Base-by-base conservation (phyloP, 1,140 invertebrate species). In the Listronotus oregonensis region DNA sequence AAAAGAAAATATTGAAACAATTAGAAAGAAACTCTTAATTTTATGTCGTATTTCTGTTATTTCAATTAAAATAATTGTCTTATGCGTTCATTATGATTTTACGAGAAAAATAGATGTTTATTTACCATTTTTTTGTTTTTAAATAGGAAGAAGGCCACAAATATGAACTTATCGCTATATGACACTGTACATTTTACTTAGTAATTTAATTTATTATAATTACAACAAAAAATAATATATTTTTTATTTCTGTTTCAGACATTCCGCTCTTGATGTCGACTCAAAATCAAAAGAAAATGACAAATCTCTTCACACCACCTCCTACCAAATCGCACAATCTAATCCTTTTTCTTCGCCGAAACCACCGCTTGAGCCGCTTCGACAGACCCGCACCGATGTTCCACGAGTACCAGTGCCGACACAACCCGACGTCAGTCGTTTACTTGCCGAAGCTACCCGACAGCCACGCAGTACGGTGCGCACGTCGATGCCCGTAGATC, bases 201-300 rank as follows among this genome's bases (percentile, higher is more conserved):
- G n/a, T n/a, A n/a, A n/a, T n/a, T 27, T 27, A 27, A 27, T 27
- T 27, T 1, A 27, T 27, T 27, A 27, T 5, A 27, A 27, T 27
- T 27, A 27, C 21, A 27, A 27, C 5, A 27, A 27, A 27, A 27
- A 27, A 27, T 27, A 27, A 27, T 27, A n/a, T 27, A 27, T 46
- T 46, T n/a, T 17, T 46, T 18, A n/a, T 49, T 57, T 63, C 27
- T 68, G n/a, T 73, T 76, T 9, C 65, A 79, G 77, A 60, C 72
- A 73, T 68, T 65, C 70, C 10, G 75, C 76, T 17, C 71, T 79
- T 58, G 77, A 79, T 42, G 75, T 77, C 18, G 76, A 78, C 47
- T 14, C 73, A 58, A 77, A 77, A 68, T 55, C 70, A 37, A 72
- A 71, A 47, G 66, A 73, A 62, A 49, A 64, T 21, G 64, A 71